Conservation (phyloP, 2,797 vertebrate genomes). For the Labroides dimidiatus region DNA sequence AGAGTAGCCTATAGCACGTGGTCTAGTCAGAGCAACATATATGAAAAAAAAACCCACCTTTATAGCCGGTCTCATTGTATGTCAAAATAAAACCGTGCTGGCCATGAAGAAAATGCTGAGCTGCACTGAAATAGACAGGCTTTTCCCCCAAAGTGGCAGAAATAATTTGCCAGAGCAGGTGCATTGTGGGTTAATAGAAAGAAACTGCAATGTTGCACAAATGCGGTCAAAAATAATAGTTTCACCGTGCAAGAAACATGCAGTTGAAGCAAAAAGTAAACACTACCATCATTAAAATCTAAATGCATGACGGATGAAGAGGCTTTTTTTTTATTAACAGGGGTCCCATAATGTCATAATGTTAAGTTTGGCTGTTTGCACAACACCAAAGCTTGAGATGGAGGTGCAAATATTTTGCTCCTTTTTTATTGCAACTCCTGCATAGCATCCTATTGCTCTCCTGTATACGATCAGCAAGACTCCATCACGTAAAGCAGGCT, state of each 20-base stretch:
- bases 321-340: neutral
- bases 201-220: conserved; percentile 35
- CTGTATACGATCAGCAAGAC: conserved; percentile 28
- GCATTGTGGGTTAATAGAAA: neutral
- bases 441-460: conserved; percentile 44
- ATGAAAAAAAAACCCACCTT: neutral
- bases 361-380: conserved; percentile 46
- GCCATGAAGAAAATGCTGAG: conserved; percentile 31
- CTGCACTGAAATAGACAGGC: conserved; percentile 9
- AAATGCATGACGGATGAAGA: neutral
- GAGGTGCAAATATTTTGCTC: conserved; percentile 17
- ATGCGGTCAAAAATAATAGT: conserved; percentile 18
- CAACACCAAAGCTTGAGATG: conserved; percentile 13
- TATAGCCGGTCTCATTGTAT: conserved; percentile 2
- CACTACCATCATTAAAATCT: conserved; percentile 2
- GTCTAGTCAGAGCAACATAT: conserved; percentile 10
- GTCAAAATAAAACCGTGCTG: conserved; percentile 27
- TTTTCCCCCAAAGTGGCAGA: neutral
- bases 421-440: conserved; percentile 49
- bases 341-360: conserved; percentile 29
- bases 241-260: conserved; percentile 18
- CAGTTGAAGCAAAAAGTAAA: conserved; percentile 23
- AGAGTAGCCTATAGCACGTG: neutral
- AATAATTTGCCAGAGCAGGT: conserved; percentile 26
- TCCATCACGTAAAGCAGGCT: conserved; percentile 50